Base-by-base conservation (phyloP, 2,797 vertebrate genomes). In the Micrastur ruficollis region DNA sequence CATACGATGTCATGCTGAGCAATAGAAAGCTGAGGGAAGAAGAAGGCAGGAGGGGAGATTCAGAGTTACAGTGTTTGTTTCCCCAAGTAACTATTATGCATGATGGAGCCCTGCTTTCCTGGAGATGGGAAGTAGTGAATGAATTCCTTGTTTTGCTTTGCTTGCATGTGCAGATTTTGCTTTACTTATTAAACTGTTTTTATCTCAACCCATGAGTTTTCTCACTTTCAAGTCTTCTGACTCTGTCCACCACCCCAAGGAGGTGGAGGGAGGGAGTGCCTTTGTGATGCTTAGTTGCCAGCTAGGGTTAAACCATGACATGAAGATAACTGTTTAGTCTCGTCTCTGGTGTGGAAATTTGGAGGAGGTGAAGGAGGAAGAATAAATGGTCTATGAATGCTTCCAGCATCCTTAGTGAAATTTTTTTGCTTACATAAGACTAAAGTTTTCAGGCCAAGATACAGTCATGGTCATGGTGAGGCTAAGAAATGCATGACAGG, bases 371-470 rank as follows among this genome's bases (percentile, higher is more conserved):
- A 89, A 82, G 12, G 29, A 46, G 58, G 63, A 26, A 53, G 8
- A 46, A 78, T 20, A 5, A 70, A 44, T 8, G 8, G 40, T 34
- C 7, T 44, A 25, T 53, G 2, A 62, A 53, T 21, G 6, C 2
- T 72, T 72, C 23, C 53, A 80, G 7, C 3, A 49, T 4, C 4
- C 11, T 71, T 70, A n/a, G n/a, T 34, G 18, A 17, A n/a, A 12
- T 10, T 7, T 23, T 81, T 63, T 36, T 25, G 0, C 3, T 71
- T 23, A 20, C 5, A 0, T 31, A 67, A 2, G 13, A 49, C 11
- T 59, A 36, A 46, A 6, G 12, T n/a, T 83, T 86, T 68, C 15
- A 22, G n/a, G 25, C 15, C 2, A 11, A 49, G 9, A 18, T 32
- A 29, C 5, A 3, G 14, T 71, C 25, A 36, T 49, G 18, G 9